Evolutionary conservation across 2,113 vertebrate genomes (phyloP).

Genomic region (Oplegnathus fasciatus): DNA sequence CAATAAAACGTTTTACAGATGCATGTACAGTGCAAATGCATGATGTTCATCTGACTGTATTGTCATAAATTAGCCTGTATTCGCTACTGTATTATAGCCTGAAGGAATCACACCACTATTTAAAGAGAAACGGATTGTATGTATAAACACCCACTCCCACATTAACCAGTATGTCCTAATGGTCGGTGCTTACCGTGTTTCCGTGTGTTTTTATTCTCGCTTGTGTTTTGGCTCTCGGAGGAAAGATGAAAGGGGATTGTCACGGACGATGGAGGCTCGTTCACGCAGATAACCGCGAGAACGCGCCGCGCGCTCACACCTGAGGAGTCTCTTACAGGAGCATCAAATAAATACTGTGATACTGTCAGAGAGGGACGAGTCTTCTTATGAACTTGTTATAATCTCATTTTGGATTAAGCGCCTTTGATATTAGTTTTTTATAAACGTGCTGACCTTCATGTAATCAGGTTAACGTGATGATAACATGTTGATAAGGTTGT

Average conservation of each 20-base stretch:
- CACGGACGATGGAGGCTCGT: constrained; percentile 56
- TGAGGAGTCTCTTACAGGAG: not conserved
- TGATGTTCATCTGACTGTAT: constrained; percentile 1
- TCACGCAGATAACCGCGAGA: constrained; percentile 41
- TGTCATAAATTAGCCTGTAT: constrained; percentile 47
- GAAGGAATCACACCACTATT: not conserved
- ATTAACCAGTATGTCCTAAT: not conserved
- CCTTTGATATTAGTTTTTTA: not conserved
- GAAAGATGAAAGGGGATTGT: constrained; percentile 23
- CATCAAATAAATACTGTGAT: not conserved
- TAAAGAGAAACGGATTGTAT: not conserved
- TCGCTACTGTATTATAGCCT: not conserved
- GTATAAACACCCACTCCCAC: no score
- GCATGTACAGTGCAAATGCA: not conserved
- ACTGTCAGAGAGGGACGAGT: not conserved
- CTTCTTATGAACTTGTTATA: not conserved
- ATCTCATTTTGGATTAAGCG: not conserved
- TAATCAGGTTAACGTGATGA: not conserved
- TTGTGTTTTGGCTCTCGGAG: constrained; percentile 14
- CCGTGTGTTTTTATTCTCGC: constrained; percentile 8
- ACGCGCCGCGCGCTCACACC: constrained; percentile 59
- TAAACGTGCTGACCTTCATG: not conserved
- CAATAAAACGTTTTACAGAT: not conserved
- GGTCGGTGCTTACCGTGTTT: constrained; percentile 55
- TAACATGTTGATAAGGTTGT: not conserved